Evolutionary conservation across 2,888 invertebrate species (phyloP).

Genomic region (Heliconius sara): DNA sequence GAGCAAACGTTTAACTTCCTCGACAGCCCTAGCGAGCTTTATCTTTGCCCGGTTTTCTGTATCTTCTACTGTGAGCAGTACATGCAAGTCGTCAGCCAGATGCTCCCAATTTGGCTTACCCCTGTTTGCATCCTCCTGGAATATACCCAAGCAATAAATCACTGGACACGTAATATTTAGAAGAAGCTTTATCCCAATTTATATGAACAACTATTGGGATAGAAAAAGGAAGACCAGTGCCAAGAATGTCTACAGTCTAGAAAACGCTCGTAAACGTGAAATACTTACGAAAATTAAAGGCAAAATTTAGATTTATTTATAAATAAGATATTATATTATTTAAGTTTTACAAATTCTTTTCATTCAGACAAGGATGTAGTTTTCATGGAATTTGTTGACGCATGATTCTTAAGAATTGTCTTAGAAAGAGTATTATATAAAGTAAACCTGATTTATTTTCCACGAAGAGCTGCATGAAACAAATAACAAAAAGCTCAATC

Average conservation of each 20-base stretch:
- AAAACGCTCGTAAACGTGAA: slow-evolving; percentile 42
- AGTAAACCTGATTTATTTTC: slow-evolving; percentile 46
- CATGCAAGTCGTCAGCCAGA: slow-evolving; percentile 98
- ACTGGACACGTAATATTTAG: slow-evolving; percentile 48
- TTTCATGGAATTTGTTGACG: slow-evolving; percentile 39
- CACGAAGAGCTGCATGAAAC: slow-evolving; percentile 51
- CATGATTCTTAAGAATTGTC: slow-evolving; percentile 33
- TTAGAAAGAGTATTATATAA: slow-evolving; percentile 33
- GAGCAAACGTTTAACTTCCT: slow-evolving; percentile 98
- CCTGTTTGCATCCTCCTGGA: slow-evolving; percentile 98
- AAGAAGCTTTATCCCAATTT: slow-evolving; percentile 47
- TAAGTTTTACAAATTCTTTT: background rate
- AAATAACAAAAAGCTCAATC: slow-evolving; percentile 38
- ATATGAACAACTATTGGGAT: slow-evolving; percentile 47
- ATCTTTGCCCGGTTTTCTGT: slow-evolving; percentile 98
- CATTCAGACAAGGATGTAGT: slow-evolving; percentile 34
- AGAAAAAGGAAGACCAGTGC: slow-evolving; percentile 47
- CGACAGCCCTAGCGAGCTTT: slow-evolving; percentile 97
- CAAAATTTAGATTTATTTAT: slow-evolving; percentile 15
- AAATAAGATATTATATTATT: background rate
- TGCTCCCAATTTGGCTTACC: slow-evolving; percentile 99
- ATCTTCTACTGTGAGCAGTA: slow-evolving; percentile 99
- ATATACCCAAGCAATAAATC: slow-evolving; percentile 50
- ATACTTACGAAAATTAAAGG: slow-evolving; percentile 27
- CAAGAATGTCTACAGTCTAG: slow-evolving; percentile 47